phyloP scores from a whole-genome alignment of 2,113 vertebrate species.

The Lipophrys pholis region DNA sequence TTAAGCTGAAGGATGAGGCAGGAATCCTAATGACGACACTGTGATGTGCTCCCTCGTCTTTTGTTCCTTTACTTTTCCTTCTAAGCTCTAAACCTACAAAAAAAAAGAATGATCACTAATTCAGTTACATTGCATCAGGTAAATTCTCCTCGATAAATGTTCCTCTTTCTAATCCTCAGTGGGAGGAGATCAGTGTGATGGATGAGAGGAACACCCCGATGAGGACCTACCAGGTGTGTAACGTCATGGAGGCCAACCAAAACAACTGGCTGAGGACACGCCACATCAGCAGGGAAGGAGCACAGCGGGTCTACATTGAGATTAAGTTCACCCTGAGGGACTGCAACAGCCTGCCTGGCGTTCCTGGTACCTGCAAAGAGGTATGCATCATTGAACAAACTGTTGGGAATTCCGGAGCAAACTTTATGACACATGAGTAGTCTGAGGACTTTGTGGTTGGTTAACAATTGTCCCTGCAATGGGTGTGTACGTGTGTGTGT shows the following conservation, averaged over 20 bases:
- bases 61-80: no score
- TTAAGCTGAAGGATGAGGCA: no score
- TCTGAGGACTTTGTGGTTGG: constrained; percentile 8
- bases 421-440: not conserved
- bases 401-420: not conserved
- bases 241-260: constrained; percentile 88
- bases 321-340: constrained; percentile 89
- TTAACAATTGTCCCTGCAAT: constrained; percentile 7
- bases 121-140: no score
- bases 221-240: constrained; percentile 88
- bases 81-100: no score
- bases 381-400: constrained; percentile 41
- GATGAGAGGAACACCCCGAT: constrained; percentile 87
- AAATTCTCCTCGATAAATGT: no score
- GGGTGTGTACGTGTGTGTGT: not conserved
- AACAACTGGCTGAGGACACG: constrained; percentile 88
- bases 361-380: constrained; percentile 88
- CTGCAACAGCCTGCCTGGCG: constrained; percentile 88
- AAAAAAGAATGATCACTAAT: no score
- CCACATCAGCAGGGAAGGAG: constrained; percentile 84
- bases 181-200: constrained; percentile 90
- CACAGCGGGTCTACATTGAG: constrained; percentile 87
- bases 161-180: constrained; percentile 69
- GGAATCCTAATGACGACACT: no score
- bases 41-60: no score